Evolutionary conservation across 1,140 invertebrate genomes (phyloP), one percentile per base, ranked within the genome.

Genomic region (Camponotus floridanus): DNA sequence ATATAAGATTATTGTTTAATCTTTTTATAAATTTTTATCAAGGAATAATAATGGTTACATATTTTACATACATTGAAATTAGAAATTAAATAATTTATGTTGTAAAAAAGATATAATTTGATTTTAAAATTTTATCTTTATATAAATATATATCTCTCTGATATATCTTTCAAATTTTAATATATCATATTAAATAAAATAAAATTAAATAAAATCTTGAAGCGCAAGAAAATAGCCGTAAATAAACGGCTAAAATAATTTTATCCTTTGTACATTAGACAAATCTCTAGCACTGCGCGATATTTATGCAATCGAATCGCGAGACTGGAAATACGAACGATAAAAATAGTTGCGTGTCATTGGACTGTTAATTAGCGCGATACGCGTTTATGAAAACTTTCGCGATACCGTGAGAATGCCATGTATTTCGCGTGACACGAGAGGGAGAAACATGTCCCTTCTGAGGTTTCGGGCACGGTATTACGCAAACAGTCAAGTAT

Each of bases 331-430:
- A 26, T 26, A 11, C 21, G 2, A 33, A 39, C 21, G 42, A 59
- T 88, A 67, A 33, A 86, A 87, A 51, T 21, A 39, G 76, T 76
- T 18, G 61, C 84, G 65, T 67, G 87, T 89, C 71, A 73, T 62
- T 59, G 74, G 39, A 71, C 61, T 61, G 42, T 78, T 86, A 65
- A 88, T 76, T 68, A 51, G 39, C 55, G 51, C n/a, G 15, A 1
- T 18, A 11, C 18, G 5, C 36, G 18, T 39, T 83, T 64, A 61
- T 70, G 59, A 86, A 80, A 86, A 83, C 85, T 88, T 89, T 86
- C 76, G 57, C 71, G 74, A 36, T 42, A 26, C 9, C 76, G 42
- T 76, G 87, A 81, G 84, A 87, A 78, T 76, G n/a, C 33, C 42
- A 18, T 2, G 31, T 21, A 31, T 65, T 71, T 79, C 36, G 51